Evolutionary conservation across 2,888 invertebrate genomes (phyloP).

Genomic region (Drosophila paramelanica): DNA sequence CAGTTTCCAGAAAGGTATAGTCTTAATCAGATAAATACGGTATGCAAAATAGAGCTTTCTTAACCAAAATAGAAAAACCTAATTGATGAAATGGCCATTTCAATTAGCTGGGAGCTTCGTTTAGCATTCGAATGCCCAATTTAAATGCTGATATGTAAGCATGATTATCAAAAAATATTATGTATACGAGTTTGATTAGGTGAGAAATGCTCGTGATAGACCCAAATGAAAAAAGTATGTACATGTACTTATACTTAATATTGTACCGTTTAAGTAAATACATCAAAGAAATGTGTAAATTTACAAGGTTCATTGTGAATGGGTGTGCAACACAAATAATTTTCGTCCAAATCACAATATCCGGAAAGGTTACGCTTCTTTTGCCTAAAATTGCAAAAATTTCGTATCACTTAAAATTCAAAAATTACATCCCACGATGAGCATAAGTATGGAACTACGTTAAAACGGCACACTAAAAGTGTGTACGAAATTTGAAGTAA

Average conservation of each 20-base stretch:
- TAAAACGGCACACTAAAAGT: slow-evolving; percentile 63
- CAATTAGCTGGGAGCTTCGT: slow-evolving; percentile 29
- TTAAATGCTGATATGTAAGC: slow-evolving; percentile 78
- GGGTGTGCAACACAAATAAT: slow-evolving; percentile 46
- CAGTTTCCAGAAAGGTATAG: slow-evolving; percentile 32
- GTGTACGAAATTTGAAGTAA: slow-evolving; percentile 24
- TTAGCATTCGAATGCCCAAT: slow-evolving; percentile 68
- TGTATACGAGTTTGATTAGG: slow-evolving; percentile 30
- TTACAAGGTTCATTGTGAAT: slow-evolving; percentile 48
- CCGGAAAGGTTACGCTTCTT: slow-evolving; percentile 35
- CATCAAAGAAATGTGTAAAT: slow-evolving; percentile 48
- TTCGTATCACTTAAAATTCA: slow-evolving; percentile 61
- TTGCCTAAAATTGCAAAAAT: slow-evolving; percentile 59
- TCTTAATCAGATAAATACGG: slow-evolving; percentile 27
- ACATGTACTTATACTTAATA: slow-evolving; percentile 45
- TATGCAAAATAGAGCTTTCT: slow-evolving; percentile 50
- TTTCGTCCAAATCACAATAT: slow-evolving; percentile 44
- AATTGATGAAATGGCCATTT: slow-evolving; percentile 46
- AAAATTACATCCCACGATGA: slow-evolving; percentile 39
- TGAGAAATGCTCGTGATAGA: slow-evolving; percentile 31
- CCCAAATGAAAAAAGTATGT: slow-evolving; percentile 55
- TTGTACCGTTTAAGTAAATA: slow-evolving; percentile 52
- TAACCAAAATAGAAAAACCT: slow-evolving; percentile 42
- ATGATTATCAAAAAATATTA: slow-evolving; percentile 75
- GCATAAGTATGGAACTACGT: slow-evolving; percentile 45